Percentiles rank a stretch among this genome's conserved stretches.
Conservation (phyloP, 2,797 vertebrate species). For the Coluber constrictor region DNA sequence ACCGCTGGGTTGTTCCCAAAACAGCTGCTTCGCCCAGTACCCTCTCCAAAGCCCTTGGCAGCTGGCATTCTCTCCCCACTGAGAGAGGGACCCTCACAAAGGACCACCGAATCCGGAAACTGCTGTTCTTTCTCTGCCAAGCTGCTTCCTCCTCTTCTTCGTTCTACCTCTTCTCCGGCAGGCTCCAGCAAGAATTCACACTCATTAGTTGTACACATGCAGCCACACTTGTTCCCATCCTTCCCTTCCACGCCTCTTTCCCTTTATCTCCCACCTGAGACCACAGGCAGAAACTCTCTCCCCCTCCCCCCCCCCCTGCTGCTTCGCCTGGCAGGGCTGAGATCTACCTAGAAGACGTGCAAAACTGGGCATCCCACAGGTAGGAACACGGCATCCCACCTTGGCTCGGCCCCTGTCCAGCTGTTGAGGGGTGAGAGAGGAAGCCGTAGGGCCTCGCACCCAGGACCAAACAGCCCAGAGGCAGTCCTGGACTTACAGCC, state of each 20-base stretch:
- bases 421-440: neutral
- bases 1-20: neutral
- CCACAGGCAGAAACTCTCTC: neutral
- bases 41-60: neutral
- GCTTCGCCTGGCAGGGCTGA: neutral
- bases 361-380: neutral
- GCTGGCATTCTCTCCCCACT: neutral
- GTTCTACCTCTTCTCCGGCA: neutral
- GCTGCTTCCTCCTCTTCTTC: neutral
- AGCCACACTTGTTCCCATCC: neutral
- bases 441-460: neutral
- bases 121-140: neutral
- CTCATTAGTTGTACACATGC: neutral
- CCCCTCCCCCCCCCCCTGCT: neutral
- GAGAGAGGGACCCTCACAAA: neutral
- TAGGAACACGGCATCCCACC: neutral
- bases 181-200: neutral
- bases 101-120: neutral
- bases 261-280: neutral
- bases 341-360: neutral
- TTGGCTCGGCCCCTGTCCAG: accelerated
- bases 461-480: neutral
- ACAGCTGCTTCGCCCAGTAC: neutral
- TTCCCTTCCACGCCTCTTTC: neutral
- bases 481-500: too few species aligned